Evolutionary conservation across 2,113 vertebrate genomes (phyloP).

Genomic region (Zosterops lateralis): DNA sequence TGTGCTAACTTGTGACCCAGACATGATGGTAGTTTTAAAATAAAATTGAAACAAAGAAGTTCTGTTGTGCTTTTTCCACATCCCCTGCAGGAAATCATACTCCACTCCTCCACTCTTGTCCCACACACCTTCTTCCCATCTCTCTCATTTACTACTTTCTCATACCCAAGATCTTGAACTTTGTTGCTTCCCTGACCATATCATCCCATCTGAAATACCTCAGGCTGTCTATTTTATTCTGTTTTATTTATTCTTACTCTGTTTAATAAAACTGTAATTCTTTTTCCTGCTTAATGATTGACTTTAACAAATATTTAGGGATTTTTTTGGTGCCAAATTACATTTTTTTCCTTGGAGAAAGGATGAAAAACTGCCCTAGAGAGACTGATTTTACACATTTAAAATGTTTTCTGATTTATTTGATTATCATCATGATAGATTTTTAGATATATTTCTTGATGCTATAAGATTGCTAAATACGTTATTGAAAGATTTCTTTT

Average conservation of each 20-base stretch:
- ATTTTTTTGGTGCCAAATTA: neutral
- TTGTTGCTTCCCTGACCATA: neutral
- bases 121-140: neutral
- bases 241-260: neutral
- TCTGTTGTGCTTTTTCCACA: neutral
- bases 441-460: neutral
- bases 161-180: neutral
- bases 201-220: neutral
- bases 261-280: neutral
- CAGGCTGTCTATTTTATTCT: neutral
- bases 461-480: neutral
- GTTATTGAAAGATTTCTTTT: neutral
- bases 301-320: neutral
- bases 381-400: neutral
- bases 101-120: neutral
- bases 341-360: neutral
- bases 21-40: neutral
- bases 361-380: neutral
- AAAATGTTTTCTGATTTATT: neutral
- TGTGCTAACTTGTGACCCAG: slow-evolving; percentile 46
- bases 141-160: neutral
- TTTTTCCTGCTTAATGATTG: neutral
- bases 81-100: neutral
- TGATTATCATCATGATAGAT: neutral
- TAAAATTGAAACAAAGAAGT: slow-evolving; percentile 27